Conservation (phyloP, 2,888 invertebrate species). For the Notocelia uddmanniana region DNA sequence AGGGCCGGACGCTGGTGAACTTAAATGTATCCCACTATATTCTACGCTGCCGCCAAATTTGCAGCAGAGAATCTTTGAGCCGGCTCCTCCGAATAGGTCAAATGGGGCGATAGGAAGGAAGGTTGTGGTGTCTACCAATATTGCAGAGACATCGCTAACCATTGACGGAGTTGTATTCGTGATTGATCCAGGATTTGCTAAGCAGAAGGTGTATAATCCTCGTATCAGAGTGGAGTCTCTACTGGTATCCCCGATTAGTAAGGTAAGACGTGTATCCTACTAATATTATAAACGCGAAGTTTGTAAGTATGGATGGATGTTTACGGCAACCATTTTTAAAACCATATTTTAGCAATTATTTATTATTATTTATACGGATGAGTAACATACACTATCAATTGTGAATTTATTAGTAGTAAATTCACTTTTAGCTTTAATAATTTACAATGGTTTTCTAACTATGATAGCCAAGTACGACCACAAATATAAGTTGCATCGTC, state of each 20-base stretch:
- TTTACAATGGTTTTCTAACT: no score
- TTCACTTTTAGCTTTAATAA: no score
- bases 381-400: no score
- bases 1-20: conserved; percentile 98
- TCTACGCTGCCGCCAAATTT: conserved; percentile 98
- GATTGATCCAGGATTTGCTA: conserved; percentile 99
- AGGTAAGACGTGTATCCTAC: conserved; percentile 68
- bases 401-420: no score
- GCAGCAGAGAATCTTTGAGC: conserved; percentile 98
- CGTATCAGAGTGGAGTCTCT: conserved; percentile 97
- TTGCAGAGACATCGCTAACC: conserved; percentile 99
- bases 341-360: no score
- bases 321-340: no score
- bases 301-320: no score
- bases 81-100: conserved; percentile 95
- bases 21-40: conserved; percentile 99
- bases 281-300: no score
- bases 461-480: no score
- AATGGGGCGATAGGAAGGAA: conserved; percentile 96
- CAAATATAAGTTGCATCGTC: no score
- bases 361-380: no score
- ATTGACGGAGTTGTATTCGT: conserved; percentile 99
- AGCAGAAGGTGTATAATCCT: conserved; percentile 98
- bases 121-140: conserved; percentile 99
- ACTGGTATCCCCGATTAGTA: conserved; percentile 99